Percentiles rank a stretch among this genome's conserved stretches.
Conservation (phyloP, 1,140 invertebrate species). For the Cyclina sinensis region DNA sequence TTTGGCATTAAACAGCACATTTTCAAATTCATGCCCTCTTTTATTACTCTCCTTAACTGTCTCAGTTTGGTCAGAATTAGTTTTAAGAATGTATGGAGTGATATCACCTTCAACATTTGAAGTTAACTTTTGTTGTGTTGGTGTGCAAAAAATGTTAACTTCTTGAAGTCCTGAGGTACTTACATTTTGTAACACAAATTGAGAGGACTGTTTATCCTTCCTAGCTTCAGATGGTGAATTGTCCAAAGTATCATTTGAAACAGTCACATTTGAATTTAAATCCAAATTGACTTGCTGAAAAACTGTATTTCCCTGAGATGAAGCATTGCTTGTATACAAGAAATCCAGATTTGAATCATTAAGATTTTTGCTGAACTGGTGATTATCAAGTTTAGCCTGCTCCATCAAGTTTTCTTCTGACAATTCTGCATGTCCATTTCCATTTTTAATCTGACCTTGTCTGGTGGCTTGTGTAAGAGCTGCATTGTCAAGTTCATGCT, state of each 20-base stretch:
- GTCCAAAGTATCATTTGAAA: background rate
- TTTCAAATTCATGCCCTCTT: background rate
- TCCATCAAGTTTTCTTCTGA: background rate
- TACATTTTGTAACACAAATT: background rate
- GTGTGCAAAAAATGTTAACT: background rate
- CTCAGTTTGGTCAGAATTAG: background rate
- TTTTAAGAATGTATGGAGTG: constrained; percentile 28
- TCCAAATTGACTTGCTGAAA: constrained; percentile 16
- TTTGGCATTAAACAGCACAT: background rate
- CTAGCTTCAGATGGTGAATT: background rate
- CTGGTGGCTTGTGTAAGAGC: background rate
- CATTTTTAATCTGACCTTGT: background rate
- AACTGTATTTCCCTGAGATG: constrained; percentile 15
- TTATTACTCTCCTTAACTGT: background rate
- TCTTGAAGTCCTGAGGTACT: background rate
- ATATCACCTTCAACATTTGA: background rate
- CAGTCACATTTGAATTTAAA: constrained; percentile 31
- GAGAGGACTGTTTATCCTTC: background rate
- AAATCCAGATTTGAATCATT: constrained; percentile 1
- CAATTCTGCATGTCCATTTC: background rate
- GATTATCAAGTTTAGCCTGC: constrained; percentile 29
- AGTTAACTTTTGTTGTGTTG: background rate
- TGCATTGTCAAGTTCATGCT: background rate
- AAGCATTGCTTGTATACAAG: background rate
- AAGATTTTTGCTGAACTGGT: background rate